A percentile compares a stretch with the other conserved stretches of the same genome.
Evolutionary conservation across 2,888 invertebrate species (phyloP).

Genomic region (Macrophya alboannulata): DNA sequence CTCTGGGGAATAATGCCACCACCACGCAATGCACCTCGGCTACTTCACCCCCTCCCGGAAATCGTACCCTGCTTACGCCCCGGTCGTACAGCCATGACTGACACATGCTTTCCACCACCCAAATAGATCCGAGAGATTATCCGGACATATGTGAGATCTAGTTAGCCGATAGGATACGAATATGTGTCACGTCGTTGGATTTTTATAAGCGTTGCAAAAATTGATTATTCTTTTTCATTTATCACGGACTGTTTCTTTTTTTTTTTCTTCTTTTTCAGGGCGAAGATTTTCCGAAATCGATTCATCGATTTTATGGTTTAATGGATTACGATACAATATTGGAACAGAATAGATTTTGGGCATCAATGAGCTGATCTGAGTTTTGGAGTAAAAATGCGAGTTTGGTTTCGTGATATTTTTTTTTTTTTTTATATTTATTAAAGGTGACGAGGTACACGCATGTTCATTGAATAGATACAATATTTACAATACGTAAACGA

Average conservation of each 20-base stretch:
- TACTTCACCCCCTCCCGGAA: slow-evolving; percentile 43
- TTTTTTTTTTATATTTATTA: slow-evolving; percentile 30
- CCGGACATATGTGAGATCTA: slow-evolving; percentile 56
- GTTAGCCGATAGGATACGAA: slow-evolving; percentile 61
- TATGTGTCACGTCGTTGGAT: background rate
- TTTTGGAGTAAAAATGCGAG: background rate
- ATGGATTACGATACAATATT: background rate
- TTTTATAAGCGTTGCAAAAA: background rate
- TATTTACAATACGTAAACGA: slow-evolving; percentile 57
- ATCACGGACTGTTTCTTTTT: background rate
- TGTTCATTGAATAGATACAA: slow-evolving; percentile 69
- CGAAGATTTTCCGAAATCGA: background rate
- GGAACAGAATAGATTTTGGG: background rate
- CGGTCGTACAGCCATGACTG: slow-evolving; percentile 4
- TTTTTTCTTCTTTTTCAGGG: background rate
- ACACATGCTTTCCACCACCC: slow-evolving; percentile 19
- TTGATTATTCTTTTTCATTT: background rate
- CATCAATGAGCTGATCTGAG: background rate
- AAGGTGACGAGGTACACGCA: slow-evolving; percentile 33
- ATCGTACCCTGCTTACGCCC: slow-evolving; percentile 25
- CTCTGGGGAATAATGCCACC: slow-evolving; percentile 67
- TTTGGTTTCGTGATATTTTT: background rate
- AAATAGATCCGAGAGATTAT: slow-evolving; percentile 50
- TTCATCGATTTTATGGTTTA: background rate
- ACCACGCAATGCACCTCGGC: slow-evolving; percentile 23